Evolutionary conservation across 2,113 vertebrate species (phyloP), one percentile per base, ranked within the genome.

Genomic region (Acanthisitta chloris): DNA sequence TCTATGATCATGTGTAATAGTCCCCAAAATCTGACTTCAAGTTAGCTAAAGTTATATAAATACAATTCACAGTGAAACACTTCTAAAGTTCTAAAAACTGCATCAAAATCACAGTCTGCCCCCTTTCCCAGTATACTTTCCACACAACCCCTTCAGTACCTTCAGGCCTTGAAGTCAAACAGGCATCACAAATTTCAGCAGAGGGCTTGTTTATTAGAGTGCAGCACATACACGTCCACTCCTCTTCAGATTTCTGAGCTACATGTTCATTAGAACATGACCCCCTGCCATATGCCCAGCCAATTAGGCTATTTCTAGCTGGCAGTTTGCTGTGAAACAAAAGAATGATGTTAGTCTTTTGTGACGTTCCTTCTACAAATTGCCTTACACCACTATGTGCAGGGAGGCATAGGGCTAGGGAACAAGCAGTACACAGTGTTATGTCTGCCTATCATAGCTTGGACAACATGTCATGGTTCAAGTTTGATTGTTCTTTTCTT

Each of bases 191-290:
- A 28, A 96, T 92, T 79, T 95, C 94, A 49, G 97, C 96, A 82
- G 98, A 93, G 8, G 99, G 98, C 76, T 88, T 97, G 96, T 99
- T 99, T 95, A 99, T 97, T 73, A 99, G 98, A 20, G 99, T 99
- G 82, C 99, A 99, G 57, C 97, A 77, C 28, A 49, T 64, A 97
- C 99, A 99, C 0, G 97, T 92, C 99, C 99, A 99, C 71, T 99
- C 98, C 86, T 99, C 99, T 93, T 99, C 99, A 78, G 97, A 97
- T 81, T 96, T 98, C 91, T 26, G 97, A 43, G 98, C 98, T 69
- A 98, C 95, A 0, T 96, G 93, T 61, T 98, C 98, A 31, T 73
- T 72, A 88, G 92, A 83, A 79, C 81, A 83, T 61, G 86, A 70
- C n/a, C 48, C 51, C 19, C 95, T 94, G 52, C 84, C 96, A 94